Evolutionary conservation across 2,113 vertebrate genomes (phyloP).

Genomic region (Loxodonta africana): DNA sequence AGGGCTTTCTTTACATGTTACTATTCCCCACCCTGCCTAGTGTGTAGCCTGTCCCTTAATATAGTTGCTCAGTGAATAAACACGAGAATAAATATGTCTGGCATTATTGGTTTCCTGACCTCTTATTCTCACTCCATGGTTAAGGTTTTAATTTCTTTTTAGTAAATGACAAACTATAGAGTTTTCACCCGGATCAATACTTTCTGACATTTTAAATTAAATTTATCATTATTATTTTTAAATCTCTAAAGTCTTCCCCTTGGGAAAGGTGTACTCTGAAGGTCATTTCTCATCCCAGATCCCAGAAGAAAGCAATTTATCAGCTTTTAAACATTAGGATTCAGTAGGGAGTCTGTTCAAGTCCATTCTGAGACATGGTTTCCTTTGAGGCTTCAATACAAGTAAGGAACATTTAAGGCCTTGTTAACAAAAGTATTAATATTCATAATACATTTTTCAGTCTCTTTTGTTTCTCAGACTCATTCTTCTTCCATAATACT

Average conservation of each 20-base stretch:
- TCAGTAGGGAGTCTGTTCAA: conserved; percentile 38
- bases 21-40: not conserved
- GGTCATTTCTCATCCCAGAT: conserved; percentile 41
- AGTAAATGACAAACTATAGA: conserved; percentile 1
- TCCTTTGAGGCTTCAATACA: conserved; percentile 26
- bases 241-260: not conserved
- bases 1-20: not conserved
- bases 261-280: conserved; percentile 28
- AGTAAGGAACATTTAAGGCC: not conserved
- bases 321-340: conserved; percentile 27
- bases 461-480: not conserved
- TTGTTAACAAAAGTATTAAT: conserved; percentile 56
- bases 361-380: conserved; percentile 9
- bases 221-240: conserved; percentile 47
- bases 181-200: not conserved
- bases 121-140: not conserved
- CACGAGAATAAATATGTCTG: not conserved
- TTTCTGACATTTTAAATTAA: conserved; percentile 42
- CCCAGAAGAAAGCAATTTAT: conserved; percentile 36
- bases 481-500: not conserved
- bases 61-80: not conserved
- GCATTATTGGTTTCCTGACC: not conserved
- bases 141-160: conserved; percentile 31
- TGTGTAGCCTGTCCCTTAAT: rapidly evolving
- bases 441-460: not conserved